These are phyloP conservation scores for Oreohelix idahoensis DNA, from an alignment of 1,140 invertebrate species.

Conservation along the genomic window DNA sequence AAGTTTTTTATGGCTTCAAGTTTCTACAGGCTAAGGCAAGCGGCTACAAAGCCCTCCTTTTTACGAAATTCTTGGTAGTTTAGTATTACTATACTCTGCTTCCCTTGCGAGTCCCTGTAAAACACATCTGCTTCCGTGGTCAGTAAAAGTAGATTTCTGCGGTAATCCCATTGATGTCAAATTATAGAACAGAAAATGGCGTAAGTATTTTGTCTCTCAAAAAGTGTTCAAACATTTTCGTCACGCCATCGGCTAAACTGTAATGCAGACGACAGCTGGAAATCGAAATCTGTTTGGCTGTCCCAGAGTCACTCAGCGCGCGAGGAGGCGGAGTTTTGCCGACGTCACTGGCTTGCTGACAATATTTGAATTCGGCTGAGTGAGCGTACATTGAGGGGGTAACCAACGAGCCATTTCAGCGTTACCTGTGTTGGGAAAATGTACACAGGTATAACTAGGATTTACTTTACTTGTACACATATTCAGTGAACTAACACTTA, in stretches of 20 bases:
- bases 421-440: constrained; percentile 6
- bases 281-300: constrained; percentile 14
- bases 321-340: neutral
- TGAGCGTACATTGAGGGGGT: neutral
- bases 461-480: neutral
- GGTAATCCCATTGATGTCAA: neutral
- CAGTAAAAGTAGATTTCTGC: no score
- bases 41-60: no score
- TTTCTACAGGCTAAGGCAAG: no score
- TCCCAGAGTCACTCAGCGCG: constrained; percentile 26
- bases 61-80: no score
- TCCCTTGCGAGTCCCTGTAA: neutral
- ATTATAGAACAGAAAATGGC: neutral
- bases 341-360: constrained; percentile 25
- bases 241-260: neutral
- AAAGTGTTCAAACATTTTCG: neutral
- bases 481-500: neutral
- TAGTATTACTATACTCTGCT: no score
- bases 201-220: neutral
- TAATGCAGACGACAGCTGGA: neutral
- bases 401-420: neutral
- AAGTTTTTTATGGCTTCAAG: no score
- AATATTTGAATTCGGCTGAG: constrained; percentile 14
- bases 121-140: neutral
- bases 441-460: neutral